Evolutionary conservation across 2,113 vertebrate genomes (phyloP).

Genomic region (Ceyx melanurus): DNA sequence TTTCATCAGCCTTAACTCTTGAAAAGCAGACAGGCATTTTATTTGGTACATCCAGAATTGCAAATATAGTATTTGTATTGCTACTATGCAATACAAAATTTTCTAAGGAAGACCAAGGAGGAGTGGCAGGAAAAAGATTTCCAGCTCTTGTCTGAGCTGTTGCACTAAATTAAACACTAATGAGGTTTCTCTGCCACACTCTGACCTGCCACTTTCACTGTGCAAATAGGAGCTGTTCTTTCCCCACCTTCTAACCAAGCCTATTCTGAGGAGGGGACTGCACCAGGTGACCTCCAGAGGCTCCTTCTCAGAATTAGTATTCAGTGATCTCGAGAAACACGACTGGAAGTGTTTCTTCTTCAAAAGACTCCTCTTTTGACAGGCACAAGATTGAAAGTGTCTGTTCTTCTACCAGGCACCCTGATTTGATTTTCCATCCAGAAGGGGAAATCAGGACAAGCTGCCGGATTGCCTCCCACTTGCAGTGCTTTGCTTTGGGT

Average conservation of each 20-base stretch:
- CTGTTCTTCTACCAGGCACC: neutral
- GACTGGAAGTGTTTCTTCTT: neutral
- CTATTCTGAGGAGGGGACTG: neutral
- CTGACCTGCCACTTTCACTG: neutral
- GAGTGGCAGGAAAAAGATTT: neutral
- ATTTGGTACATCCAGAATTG: neutral
- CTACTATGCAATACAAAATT: neutral
- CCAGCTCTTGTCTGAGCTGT: neutral
- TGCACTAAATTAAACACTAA: neutral
- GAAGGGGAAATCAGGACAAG: neutral
- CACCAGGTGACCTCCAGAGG: neutral
- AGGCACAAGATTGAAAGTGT: neutral
- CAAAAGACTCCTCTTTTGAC: neutral
- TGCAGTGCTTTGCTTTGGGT: neutral
- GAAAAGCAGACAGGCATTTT: neutral
- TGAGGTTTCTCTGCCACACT: neutral
- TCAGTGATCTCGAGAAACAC: neutral
- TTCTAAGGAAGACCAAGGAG: neutral
- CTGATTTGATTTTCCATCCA: neutral
- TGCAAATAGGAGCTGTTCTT: neutral
- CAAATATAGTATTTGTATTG: neutral
- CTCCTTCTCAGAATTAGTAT: neutral
- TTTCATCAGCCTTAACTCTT: neutral
- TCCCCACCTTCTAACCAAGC: neutral
- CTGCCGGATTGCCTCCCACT: fast-evolving